phyloP scores from a whole-genome alignment of 2,888 invertebrate genomes.

The Meiosimyza platycephala region DNA sequence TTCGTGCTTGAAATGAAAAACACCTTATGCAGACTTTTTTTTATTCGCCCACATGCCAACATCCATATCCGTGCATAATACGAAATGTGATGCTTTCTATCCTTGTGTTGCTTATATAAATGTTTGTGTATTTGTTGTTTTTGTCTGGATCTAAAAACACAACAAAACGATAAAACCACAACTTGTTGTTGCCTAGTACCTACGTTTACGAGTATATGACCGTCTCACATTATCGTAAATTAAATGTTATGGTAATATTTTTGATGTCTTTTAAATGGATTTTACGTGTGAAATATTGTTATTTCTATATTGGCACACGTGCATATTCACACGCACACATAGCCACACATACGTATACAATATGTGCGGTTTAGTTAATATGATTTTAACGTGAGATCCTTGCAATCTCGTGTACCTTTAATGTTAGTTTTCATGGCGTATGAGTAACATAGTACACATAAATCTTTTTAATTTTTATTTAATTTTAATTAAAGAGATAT shows the following conservation, averaged over 20 bases:
- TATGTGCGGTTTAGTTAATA: too few species aligned
- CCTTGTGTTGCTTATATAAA: background rate
- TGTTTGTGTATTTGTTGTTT: background rate
- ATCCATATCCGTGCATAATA: background rate
- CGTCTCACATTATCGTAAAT: constrained; percentile 32
- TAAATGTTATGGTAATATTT: constrained; percentile 36
- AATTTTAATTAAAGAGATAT: too few species aligned
- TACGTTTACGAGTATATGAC: background rate
- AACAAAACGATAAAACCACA: background rate
- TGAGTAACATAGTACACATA: too few species aligned
- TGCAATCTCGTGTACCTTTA: too few species aligned
- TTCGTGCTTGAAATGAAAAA: background rate
- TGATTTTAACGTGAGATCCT: too few species aligned
- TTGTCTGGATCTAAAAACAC: background rate
- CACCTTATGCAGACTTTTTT: background rate
- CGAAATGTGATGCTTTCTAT: background rate
- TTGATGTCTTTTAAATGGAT: constrained; percentile 30
- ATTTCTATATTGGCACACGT: constrained; percentile 6
- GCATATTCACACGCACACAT: background rate
- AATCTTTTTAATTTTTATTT: too few species aligned
- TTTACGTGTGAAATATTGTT: constrained; percentile 35
- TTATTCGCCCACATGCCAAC: background rate
- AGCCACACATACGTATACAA: background rate
- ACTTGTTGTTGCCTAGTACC: constrained; percentile 2
- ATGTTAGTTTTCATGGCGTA: too few species aligned